Evolutionary conservation across 2,797 vertebrate species (phyloP), one percentile per base, ranked within the genome.

Genomic region (Miichthys miiuy): DNA sequence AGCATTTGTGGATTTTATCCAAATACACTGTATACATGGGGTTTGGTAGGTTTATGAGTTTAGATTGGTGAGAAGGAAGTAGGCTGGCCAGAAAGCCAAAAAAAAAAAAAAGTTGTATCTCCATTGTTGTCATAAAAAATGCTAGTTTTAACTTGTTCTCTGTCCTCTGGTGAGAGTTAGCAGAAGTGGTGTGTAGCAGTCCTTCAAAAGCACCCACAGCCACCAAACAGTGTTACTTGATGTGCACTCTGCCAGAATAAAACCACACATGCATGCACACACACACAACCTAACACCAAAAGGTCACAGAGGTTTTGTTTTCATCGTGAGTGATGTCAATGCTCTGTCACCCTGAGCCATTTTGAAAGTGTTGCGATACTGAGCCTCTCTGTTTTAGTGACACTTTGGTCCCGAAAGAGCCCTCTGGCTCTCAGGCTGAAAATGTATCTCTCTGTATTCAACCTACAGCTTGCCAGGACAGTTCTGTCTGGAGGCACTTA

Each of bases 291-390:
- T 10, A 68, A 75, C 82, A 87, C 56, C 52, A 21, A 75, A 83
- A 86, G 87, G 88, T 87, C 78, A 81, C 44, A 73, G 68, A 84
- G 87, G 80, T 90, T 89, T 79, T 86, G 87, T 91, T 92, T 91
- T 88, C 79, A 86, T 79, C 47, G 63, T 72, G 79, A 86, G 63
- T 79, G 89, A 89, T 91, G 91, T 91, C 88, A 87, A 51, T 85
- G 79, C 65, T 80, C 81, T 72, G 75, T 89, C 86, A 89, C 88
- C 89, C 72, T 47, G 70, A 88, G 90, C 82, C 85, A 89, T 69
- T 91, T 81, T 55, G 42, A 83, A 90, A 90, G 88, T 87, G 87
- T 82, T 86, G 85, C 72, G 60, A 86, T 83, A 87, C 79, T 61
- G 82, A 85, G 80, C 70, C 79, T 79, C 84, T 87, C 73, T 88